Conservation (phyloP, 2,797 vertebrate species). For the Coendou prehensilis region DNA sequence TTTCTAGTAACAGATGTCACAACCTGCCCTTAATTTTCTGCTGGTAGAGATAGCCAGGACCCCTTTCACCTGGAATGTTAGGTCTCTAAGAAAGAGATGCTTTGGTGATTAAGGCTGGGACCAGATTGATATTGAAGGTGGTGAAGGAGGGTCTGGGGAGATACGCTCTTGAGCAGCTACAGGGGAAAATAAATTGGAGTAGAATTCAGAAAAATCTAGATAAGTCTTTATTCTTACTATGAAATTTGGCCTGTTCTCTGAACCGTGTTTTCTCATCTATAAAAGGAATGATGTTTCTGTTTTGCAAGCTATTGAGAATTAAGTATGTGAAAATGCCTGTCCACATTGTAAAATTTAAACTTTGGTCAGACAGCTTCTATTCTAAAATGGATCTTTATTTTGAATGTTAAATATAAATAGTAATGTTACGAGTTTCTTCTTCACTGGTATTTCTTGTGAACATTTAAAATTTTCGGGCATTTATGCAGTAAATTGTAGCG, state of each 20-base stretch:
- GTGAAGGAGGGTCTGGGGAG: background rate
- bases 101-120: slow-evolving; percentile 49
- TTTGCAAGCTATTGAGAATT: slow-evolving; percentile 53
- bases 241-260: slow-evolving; percentile 38
- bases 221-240: slow-evolving; percentile 28
- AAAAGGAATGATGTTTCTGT: slow-evolving; percentile 30
- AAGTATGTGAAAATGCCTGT: slow-evolving; percentile 2
- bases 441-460: slow-evolving; percentile 55
- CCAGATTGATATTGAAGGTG: background rate
- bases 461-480: slow-evolving; percentile 59
- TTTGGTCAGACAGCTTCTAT: slow-evolving; percentile 30
- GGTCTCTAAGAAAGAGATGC: slow-evolving; percentile 41
- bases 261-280: slow-evolving; percentile 54
- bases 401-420: slow-evolving; percentile 51
- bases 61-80: slow-evolving; percentile 28
- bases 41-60: slow-evolving; percentile 54
- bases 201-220: slow-evolving; percentile 31
- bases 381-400: slow-evolving; percentile 64
- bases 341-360: slow-evolving; percentile 57
- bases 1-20: slow-evolving; percentile 30
- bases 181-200: slow-evolving; percentile 45
- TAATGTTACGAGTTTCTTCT: slow-evolving; percentile 2
- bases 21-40: slow-evolving; percentile 57
- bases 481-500: slow-evolving; percentile 37
- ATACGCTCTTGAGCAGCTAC: slow-evolving; percentile 10